Base-by-base conservation (phyloP, 2,113 vertebrate genomes). In the Chaenocephalus aceratus region DNA sequence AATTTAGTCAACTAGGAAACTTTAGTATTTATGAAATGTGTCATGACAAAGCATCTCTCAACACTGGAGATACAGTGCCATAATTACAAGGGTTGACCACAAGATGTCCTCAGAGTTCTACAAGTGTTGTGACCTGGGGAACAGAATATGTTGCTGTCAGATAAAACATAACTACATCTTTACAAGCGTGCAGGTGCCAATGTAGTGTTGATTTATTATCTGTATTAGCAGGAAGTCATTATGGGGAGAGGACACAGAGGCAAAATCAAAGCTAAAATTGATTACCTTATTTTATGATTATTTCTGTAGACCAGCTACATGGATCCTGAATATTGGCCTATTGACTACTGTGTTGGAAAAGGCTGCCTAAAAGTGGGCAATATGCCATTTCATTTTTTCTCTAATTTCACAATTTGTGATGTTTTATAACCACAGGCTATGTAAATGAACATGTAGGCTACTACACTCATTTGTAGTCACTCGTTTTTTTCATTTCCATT, bases 81-180 rank as follows among this genome's bases (percentile, higher is more conserved):
- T 21, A 3, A 46, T 53, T 61, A 2, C 45, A 57, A 2, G 41
- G 57, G 2, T 7, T 59, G 30, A 72, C 78, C 87, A 86, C 84
- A 77, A 89, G 87, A 86, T 89, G 84, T 84, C 84, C 62, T 62
- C 59, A 79, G 46, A 57, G 72, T 49, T 53, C 8, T 15, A 52
- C 2, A 64, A 59, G 58, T 41, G 11, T 1, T n/a, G 26, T 26
- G 51, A n/a, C 0, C 10, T 12, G 10, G 8, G 64, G 2, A 21
- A n/a, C 7, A 13, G 6, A 10, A 21, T 15, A 26, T 26, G 62
- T 69, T 44, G 45, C 23, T 48, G 69, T 56, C 0, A 6, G 68
- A 67, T 44, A 54, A n/a, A 30, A 1, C n/a, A 53, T 0, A 18
- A 15, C 5, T 41, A 41, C 36, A 41, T 41, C 36, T 41, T 7